Base-by-base conservation (phyloP, 2,113 vertebrate genomes). In the Apodemus sylvaticus region DNA sequence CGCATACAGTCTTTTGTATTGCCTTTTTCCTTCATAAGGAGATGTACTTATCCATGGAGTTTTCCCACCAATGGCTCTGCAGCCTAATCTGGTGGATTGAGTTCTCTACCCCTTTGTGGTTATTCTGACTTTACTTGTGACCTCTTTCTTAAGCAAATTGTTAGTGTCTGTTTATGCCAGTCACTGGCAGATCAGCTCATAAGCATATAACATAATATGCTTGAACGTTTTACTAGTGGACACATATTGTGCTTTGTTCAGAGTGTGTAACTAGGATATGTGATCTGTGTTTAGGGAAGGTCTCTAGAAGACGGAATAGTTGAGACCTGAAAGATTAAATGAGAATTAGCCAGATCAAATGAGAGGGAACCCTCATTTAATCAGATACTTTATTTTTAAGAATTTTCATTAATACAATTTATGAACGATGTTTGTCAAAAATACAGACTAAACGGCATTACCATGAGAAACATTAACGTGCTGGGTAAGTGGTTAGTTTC, bases 61-160 rank as follows among this genome's bases (percentile, higher is more conserved):
- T 93, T 86, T 92, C 76, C 76, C 34, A 90, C 34, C 77, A 12
- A 1, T 81, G n/a, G 39, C 60, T 9, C 26, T 91, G 34, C 4
- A 78, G 20, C 93, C 86, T 90, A 42, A 62, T 94, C 66, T 95
- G 26, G 77, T 91, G 39, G 42, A 29, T 88, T 96, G 83, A 76
- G 34, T 96, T 91, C 39, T 90, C 55, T 83, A 34, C 3, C 6
- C 39, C 48, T 89, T 77, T 82, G 62, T 88, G 58, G 13, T 74
- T 93, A 4, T 94, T 95, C 91, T 89, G 48, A 93, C 31, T 94
- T 96, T 86, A 78, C 39, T 92, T 96, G 76, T 92, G 88, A 92
- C 3, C 9, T 89, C 14, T 78, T 68, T 39, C 36, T 93, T 94
- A 74, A 76, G 48, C 83, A 96, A 77, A 51, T 85, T 94, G 90